These are phyloP conservation scores for Dorcus parallelipipedus DNA, from an alignment of 2,888 invertebrate genomes.

Conservation along the genomic window DNA sequence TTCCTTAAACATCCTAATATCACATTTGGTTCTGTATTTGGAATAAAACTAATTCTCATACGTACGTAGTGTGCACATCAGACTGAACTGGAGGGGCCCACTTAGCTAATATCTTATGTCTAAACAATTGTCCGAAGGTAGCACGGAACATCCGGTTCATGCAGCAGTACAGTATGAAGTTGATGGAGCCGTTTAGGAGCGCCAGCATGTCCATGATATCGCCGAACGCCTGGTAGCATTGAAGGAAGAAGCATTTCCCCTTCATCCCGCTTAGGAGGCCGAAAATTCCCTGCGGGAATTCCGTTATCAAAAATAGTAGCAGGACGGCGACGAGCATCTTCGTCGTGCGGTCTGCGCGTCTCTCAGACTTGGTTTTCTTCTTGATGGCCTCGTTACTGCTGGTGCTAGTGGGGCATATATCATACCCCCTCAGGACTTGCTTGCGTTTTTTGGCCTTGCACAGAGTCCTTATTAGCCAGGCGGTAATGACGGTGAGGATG, in stretches of 20 bases:
- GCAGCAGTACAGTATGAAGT: slow-evolving; percentile 89
- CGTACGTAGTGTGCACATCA: slow-evolving; percentile 64
- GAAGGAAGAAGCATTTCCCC: slow-evolving; percentile 69
- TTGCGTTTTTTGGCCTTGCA: slow-evolving; percentile 74
- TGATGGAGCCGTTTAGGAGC: slow-evolving; percentile 86
- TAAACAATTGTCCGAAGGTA: slow-evolving; percentile 69
- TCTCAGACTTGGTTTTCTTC: slow-evolving; percentile 61
- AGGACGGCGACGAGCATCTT: slow-evolving; percentile 85
- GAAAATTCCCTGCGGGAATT: slow-evolving; percentile 69
- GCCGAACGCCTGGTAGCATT: slow-evolving; percentile 77
- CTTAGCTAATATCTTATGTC: slow-evolving; percentile 58
- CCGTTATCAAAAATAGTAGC: slow-evolving; percentile 81
- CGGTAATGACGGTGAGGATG: slow-evolving; percentile 69
- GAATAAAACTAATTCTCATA: slow-evolving; percentile 42
- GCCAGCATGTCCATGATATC: slow-evolving; percentile 89
- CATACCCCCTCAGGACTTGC: slow-evolving; percentile 65
- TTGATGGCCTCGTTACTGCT: slow-evolving; percentile 33
- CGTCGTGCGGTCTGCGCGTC: slow-evolving; percentile 82
- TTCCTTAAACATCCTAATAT: not conserved
- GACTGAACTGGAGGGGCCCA: slow-evolving; percentile 60
- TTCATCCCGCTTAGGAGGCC: slow-evolving; percentile 62
- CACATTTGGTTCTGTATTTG: not conserved
- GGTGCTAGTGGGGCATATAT: slow-evolving; percentile 51
- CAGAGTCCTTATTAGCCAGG: slow-evolving; percentile 68
- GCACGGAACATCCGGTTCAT: slow-evolving; percentile 92